phyloP scores from a whole-genome alignment of 2,113 vertebrate species.

The Cochlearius cochlearius region DNA sequence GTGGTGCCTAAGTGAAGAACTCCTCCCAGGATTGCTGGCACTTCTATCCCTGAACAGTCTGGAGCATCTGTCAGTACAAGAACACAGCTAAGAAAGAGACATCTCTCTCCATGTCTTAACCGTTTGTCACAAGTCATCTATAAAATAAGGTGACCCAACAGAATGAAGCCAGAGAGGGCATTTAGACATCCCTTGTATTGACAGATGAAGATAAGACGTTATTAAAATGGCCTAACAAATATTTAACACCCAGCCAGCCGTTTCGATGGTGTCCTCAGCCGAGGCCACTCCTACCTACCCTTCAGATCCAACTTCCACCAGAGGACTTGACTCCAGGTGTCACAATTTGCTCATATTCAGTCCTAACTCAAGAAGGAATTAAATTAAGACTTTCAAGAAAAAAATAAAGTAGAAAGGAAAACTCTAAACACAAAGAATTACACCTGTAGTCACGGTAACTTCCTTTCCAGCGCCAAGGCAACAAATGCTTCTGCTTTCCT shows the following conservation, averaged over 20 bases:
- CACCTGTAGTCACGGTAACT: background rate
- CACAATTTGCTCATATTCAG: background rate
- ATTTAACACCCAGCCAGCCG: background rate
- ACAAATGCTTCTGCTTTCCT: background rate
- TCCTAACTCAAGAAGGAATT: background rate
- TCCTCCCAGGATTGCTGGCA: background rate
- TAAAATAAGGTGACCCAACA: background rate
- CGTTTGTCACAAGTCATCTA: background rate
- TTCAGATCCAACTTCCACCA: background rate
- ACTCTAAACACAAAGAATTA: background rate
- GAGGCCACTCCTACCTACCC: background rate
- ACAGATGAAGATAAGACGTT: background rate
- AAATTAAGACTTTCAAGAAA: background rate
- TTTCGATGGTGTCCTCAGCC: background rate
- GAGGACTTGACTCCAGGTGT: background rate
- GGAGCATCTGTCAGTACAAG: background rate
- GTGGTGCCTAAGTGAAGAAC: background rate
- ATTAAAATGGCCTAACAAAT: background rate
- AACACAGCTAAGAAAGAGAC: background rate
- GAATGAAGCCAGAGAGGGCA: background rate
- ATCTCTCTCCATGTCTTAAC: background rate
- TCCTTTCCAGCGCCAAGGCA: rapidly evolving
- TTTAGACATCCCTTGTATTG: background rate
- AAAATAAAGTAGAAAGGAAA: background rate
- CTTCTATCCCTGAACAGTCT: background rate